Base-by-base conservation (phyloP, 2,797 vertebrate species). In the Limnodromus scolopaceus region DNA sequence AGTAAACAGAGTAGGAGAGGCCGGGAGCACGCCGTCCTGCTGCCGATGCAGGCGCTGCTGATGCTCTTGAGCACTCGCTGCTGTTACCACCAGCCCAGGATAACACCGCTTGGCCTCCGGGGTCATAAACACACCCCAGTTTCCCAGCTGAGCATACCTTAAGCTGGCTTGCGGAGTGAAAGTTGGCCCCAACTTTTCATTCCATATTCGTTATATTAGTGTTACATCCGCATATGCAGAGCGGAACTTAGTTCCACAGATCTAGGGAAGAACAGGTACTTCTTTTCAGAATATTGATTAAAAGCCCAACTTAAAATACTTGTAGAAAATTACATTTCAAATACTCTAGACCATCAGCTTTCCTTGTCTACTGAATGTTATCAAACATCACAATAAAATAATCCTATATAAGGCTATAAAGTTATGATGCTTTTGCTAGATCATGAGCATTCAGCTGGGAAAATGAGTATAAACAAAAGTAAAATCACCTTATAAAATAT, bases 11-110 rank as follows among this genome's bases (percentile, higher is more conserved):
- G 78, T 23, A 71, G 81, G 72, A 86, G 85, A 70, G 60, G 49
- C n/a, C 1, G 0, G 27, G 54, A 58, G 27, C 2, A 45, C 9
- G 2, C 4, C 27, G 43, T 8, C 36, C 49, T 7, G 23, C 38
- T 81, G 76, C 57, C 36, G 27, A 8, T 13, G 36, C 27, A 53
- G 34, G 61, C 18, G 1, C 46, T 18, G 2, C 23, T 8, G 68
- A 61, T 38, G 63, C 53, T 70, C n/a, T 19, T 3, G 22, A 64
- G 41, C 17, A 10, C 66, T 65, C 57, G 0, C 39, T 57, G 38
- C 41, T 39, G 2, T 16, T 49, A 48, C 13, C 28, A 23, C 16
- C 11, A 10, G 27, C 8, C 27, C 39, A 22, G 61, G 51, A 20
- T 16, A 55, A 54, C 36, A 2, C 30, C 17, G 22, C 55, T 32